Conservation (phyloP, 2,797 vertebrate species). For the Cottoperca gobio region DNA sequence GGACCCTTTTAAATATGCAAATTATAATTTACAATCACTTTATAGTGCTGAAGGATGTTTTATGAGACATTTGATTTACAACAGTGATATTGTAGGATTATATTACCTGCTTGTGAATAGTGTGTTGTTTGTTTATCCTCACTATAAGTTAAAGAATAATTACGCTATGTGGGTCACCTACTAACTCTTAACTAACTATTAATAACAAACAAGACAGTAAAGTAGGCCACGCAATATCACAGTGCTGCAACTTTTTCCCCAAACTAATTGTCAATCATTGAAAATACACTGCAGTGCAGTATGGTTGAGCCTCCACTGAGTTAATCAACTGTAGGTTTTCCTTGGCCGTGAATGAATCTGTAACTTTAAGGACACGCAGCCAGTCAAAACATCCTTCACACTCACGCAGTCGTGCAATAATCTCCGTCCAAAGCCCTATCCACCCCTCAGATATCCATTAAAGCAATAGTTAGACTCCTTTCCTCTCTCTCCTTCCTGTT, state of each 20-base stretch:
- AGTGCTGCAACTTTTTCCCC: constrained; percentile 6
- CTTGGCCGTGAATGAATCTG: constrained; percentile 27
- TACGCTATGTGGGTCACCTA: constrained; percentile 57
- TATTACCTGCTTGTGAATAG: constrained; percentile 43
- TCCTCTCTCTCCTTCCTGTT: neutral
- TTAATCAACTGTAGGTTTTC: constrained; percentile 45
- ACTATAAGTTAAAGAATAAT: constrained; percentile 66
- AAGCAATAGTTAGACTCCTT: neutral
- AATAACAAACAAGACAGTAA: constrained; percentile 37
- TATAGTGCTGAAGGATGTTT: neutral
- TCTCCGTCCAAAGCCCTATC: neutral
- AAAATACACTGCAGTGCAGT: constrained; percentile 4
- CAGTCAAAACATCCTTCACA: constrained; percentile 32
- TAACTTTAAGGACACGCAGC: constrained; percentile 22
- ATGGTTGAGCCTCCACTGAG: neutral
- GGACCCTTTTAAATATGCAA: neutral
- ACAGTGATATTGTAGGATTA: constrained; percentile 20
- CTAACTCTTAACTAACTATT: constrained; percentile 47
- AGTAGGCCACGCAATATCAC: neutral
- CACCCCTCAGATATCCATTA: neutral
- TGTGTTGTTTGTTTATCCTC: constrained; percentile 39
- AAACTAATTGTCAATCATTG: constrained; percentile 64
- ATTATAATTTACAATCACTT: neutral
- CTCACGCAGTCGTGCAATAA: neutral
- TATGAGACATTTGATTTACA: constrained; percentile 59